Evolutionary conservation across 2,113 vertebrate genomes (phyloP), one percentile per base, ranked within the genome.

Genomic region (Albula goreensis): DNA sequence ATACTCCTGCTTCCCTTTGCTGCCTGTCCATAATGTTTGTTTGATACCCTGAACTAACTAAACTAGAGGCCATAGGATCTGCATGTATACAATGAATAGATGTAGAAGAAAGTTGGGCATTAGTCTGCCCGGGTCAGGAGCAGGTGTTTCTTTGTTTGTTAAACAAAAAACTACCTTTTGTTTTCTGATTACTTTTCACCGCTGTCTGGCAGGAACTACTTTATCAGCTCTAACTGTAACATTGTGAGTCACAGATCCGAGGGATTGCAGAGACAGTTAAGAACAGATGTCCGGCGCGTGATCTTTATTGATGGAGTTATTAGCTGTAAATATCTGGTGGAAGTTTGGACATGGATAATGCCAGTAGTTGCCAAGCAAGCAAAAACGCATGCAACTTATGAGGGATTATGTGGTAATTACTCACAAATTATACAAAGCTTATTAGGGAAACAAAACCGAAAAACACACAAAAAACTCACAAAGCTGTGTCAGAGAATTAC

Each of bases 81-180:
- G n/a, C 70, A 74, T 31, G 2, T 8, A 41, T 41, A 31, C 70
- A 74, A 70, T n/a, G 22, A 13, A 70, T 70, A 22, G 63, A 4
- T 74, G 70, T 41, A 41, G 31, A 41, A 41, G 31, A 41, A 41
- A 74, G 22, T 74, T 31, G 8, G 70, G 70, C n/a, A 74, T 74
- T 31, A 74, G 19, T 8, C 5, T 25, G 70, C 12, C 81, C 22
- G 70, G 92, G 89, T 90, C 85, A 88, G 89, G 31, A 90, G 89
- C 92, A 94, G 91, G 89, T 93, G 90, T 88, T 87, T 90, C 88
- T 88, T 93, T 93, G 90, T 88, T 93, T 93, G 90, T 93, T 87
- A 85, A 8, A 1, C 15, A 53, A 77, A 87, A 89, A 83, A 25
- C 0, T 31, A 86, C 85, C 56, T 81, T 87, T 81, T 87, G 78